phyloP scores from a whole-genome alignment of 1,140 invertebrate species.

The Scaptomyza pallida region DNA sequence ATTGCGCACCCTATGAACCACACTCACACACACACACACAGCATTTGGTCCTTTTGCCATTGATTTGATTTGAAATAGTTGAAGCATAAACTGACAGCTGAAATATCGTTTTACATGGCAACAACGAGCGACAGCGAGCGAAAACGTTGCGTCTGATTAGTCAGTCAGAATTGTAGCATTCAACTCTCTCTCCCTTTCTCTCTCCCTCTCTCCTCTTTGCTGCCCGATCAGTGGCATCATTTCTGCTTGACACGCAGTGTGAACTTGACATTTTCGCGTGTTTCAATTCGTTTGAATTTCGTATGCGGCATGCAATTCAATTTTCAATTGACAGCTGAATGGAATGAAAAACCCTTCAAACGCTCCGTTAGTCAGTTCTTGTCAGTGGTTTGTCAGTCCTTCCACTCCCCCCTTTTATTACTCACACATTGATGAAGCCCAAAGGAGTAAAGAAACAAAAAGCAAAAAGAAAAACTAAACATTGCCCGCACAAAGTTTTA shows the following conservation, averaged over 20 bases:
- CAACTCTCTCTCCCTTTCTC: background rate
- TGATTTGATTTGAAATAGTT: conserved; percentile 80
- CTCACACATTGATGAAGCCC: conserved; percentile 7
- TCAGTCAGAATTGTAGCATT: conserved; percentile 54
- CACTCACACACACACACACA: conserved; percentile 1
- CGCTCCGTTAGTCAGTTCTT: conserved; percentile 30
- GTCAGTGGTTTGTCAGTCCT: conserved; percentile 26
- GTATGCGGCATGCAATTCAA: conserved; percentile 49
- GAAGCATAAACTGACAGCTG: conserved; percentile 79
- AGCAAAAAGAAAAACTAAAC: background rate
- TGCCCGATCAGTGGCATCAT: conserved; percentile 40
- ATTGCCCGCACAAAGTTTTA: conserved; percentile 15
- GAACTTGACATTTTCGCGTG: conserved; percentile 71
- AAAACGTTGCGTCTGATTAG: conserved; percentile 71
- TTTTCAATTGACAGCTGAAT: conserved; percentile 31
- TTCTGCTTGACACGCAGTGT: conserved; percentile 53
- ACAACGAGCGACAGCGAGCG: conserved; percentile 15
- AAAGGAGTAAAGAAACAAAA: background rate
- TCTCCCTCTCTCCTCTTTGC: background rate
- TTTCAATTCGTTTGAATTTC: conserved; percentile 27
- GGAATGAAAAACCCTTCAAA: conserved; percentile 7
- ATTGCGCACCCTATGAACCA: background rate
- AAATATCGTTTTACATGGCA: conserved; percentile 75
- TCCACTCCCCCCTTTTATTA: conserved; percentile 12
- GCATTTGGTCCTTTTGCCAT: conserved; percentile 62